Conservation (phyloP, 2,888 invertebrate genomes). For the Philonicus albiceps region DNA sequence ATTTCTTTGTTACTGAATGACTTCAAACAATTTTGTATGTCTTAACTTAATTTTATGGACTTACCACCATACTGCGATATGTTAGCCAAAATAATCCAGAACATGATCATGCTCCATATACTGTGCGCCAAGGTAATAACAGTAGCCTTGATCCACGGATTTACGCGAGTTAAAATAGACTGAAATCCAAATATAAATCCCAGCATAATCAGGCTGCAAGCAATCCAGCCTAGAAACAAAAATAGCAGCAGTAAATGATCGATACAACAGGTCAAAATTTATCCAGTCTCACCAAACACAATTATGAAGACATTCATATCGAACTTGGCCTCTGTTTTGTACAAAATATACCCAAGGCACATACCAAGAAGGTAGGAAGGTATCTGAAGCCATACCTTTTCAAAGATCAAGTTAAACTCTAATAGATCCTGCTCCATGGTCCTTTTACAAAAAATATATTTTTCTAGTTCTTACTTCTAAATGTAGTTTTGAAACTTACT, state of each 20-base stretch:
- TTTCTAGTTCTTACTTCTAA: neutral
- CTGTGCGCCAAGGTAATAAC: conserved; percentile 63
- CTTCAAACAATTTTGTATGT: neutral
- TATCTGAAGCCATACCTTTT: conserved; percentile 77
- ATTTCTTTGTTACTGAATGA: neutral
- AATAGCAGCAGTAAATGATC: neutral
- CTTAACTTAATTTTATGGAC: conserved; percentile 20
- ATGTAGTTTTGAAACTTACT: neutral
- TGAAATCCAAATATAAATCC: conserved; percentile 53
- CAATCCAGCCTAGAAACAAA: conserved; percentile 54
- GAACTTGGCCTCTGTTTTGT: conserved; percentile 68
- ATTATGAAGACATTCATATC: conserved; percentile 52
- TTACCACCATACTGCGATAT: conserved; percentile 63
- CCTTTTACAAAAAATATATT: conserved; percentile 24
- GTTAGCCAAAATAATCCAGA: conserved; percentile 64
- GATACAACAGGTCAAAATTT: neutral
- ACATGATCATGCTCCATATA: conserved; percentile 63
- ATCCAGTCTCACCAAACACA: conserved; percentile 51
- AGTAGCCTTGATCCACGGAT: conserved; percentile 53
- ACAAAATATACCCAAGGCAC: conserved; percentile 75
- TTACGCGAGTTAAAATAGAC: conserved; percentile 48
- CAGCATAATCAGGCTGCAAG: conserved; percentile 50
- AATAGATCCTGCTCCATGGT: conserved; percentile 65
- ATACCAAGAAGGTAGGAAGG: conserved; percentile 79
- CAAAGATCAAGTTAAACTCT: conserved; percentile 72